Percentiles rank a stretch among this genome's conserved stretches.
Evolutionary conservation across 2,888 invertebrate species (phyloP).

Genomic region (Mimachlamys varia): DNA sequence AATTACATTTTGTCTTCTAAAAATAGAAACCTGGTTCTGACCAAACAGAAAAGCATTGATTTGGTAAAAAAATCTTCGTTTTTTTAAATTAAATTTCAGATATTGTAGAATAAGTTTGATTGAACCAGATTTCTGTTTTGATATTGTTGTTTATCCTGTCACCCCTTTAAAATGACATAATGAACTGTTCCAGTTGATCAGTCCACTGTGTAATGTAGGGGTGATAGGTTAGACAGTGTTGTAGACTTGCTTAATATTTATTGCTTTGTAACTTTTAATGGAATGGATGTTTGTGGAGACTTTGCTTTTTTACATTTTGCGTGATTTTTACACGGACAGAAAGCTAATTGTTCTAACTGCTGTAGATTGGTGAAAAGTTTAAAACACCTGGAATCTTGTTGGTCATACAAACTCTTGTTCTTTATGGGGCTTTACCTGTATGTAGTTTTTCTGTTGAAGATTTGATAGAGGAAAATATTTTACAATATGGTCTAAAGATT

Average conservation of each 20-base stretch:
- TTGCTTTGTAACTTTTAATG: background rate
- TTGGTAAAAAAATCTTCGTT: too few relatives aligned
- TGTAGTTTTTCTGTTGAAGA: background rate
- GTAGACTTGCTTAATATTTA: background rate
- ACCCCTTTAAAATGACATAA: background rate
- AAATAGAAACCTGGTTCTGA: too few relatives aligned
- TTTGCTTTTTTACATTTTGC: background rate
- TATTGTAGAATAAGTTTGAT: too few relatives aligned
- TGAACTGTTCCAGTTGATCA: slow-evolving; percentile 3
- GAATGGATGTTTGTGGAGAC: background rate
- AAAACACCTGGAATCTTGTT: slow-evolving; percentile 11
- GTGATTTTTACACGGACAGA: background rate
- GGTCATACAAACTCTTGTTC: background rate
- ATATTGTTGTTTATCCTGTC: background rate
- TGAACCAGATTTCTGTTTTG: background rate
- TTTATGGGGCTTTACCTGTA: background rate
- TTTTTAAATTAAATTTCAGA: too few relatives aligned
- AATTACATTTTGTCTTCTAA: too few relatives aligned
- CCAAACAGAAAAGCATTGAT: too few relatives aligned
- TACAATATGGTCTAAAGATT: too few relatives aligned
- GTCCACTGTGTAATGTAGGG: background rate
- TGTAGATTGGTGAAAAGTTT: background rate
- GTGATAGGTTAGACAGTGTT: background rate
- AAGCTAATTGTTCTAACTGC: background rate
- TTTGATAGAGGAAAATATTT: background rate